Percentiles rank a stretch among this genome's conserved stretches.
Conservation (phyloP, 2,797 vertebrate species). For the Paramormyrops hopkinsi region DNA sequence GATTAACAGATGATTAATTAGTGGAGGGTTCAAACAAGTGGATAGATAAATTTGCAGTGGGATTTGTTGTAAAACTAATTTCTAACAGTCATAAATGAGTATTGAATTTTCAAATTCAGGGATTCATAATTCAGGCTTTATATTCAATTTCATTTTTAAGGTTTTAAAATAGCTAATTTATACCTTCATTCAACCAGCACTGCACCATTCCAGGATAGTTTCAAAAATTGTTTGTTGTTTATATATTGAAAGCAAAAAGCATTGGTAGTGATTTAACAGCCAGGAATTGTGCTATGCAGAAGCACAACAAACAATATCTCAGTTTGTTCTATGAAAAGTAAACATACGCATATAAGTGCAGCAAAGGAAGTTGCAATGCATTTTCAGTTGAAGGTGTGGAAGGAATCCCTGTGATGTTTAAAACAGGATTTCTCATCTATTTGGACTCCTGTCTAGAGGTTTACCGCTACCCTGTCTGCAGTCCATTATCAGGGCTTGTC, state of each 20-base stretch:
- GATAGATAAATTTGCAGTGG: neutral
- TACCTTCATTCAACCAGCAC: neutral
- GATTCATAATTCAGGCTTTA: neutral
- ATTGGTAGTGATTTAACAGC: neutral
- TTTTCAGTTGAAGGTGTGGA: neutral
- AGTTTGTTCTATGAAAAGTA: neutral
- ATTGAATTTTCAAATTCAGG: neutral
- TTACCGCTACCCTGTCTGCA: neutral
- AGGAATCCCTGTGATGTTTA: neutral
- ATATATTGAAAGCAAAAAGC: neutral
- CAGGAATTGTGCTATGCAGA: neutral
- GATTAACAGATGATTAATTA: neutral
- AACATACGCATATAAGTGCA: neutral
- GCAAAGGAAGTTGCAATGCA: neutral
- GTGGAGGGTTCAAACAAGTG: neutral
- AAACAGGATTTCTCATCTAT: neutral
- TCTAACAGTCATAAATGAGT: neutral
- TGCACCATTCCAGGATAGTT: neutral
- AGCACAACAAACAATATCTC: neutral
- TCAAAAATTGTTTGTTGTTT: neutral
- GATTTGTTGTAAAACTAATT: neutral
- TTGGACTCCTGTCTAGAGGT: neutral
- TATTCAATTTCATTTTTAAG: neutral
- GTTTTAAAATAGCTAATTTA: neutral
- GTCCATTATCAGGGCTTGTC: neutral